A percentile compares a stretch with the other conserved stretches of the same genome.
phyloP scores from a whole-genome alignment of 2,797 vertebrate species.

The Oryzias sinensis region DNA sequence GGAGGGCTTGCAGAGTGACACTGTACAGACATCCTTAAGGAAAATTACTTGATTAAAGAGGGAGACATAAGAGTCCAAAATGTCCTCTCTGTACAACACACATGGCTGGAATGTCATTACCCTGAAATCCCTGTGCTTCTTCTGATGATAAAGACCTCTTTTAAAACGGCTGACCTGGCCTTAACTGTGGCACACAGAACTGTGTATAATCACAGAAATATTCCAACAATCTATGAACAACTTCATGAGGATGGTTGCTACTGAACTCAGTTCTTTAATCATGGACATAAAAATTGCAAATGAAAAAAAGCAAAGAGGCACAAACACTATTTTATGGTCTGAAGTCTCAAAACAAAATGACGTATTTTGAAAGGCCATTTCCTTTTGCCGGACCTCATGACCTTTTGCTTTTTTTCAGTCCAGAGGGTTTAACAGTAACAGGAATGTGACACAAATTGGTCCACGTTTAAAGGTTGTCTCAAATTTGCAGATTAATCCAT shows the following conservation, averaged over 20 bases:
- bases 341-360: too few species aligned
- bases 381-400: conserved; percentile 20
- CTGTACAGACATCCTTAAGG: conserved; percentile 33
- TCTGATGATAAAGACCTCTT: conserved; percentile 65
- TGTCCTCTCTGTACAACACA: conserved; percentile 64
- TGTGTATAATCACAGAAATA: conserved; percentile 33
- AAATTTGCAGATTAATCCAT: conserved; percentile 40
- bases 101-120: conserved; percentile 52
- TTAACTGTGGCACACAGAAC: conserved; percentile 11
- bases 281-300: too few species aligned
- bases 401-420: conserved; percentile 37
- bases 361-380: neutral
- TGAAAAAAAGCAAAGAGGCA: too few species aligned
- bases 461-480: conserved; percentile 29
- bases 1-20: conserved; percentile 5
- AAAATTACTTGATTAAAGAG: conserved; percentile 56
- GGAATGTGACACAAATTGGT: conserved; percentile 29
- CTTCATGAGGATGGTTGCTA: conserved; percentile 27
- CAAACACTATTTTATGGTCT: too few species aligned
- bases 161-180: conserved; percentile 60
- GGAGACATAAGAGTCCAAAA: conserved; percentile 11
- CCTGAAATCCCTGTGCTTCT: conserved; percentile 62
- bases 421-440: conserved; percentile 27
- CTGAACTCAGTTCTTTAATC: neutral
- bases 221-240: conserved; percentile 41